Evolutionary conservation across 2,888 invertebrate genomes (phyloP).

Genomic region (Rhamnusium bicolor): DNA sequence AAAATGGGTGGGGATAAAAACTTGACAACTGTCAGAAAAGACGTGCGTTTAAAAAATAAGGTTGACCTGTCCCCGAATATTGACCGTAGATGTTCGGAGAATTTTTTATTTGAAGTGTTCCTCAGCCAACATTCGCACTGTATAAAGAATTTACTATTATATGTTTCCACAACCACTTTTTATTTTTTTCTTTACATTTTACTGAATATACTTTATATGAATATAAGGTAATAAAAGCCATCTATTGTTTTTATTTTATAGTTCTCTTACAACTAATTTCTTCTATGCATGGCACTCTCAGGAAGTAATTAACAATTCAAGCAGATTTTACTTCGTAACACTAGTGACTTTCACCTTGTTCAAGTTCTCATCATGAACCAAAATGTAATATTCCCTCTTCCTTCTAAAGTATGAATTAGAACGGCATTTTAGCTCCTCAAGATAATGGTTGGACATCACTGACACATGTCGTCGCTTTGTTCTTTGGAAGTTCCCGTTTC

Average conservation of each 20-base stretch:
- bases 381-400: constrained; percentile 14
- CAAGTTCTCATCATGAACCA: constrained; percentile 11
- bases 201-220: neutral
- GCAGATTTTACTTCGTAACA: neutral
- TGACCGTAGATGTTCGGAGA: no score
- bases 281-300: neutral
- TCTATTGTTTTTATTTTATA: neutral
- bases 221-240: neutral
- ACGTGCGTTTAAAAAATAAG: no score
- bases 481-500: constrained; percentile 21
- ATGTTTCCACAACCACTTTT: neutral
- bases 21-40: no score
- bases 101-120: no score
- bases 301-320: constrained; percentile 14
- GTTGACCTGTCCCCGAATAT: no score
- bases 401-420: constrained; percentile 24
- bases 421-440: constrained; percentile 23
- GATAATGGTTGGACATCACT: constrained; percentile 32
- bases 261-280: neutral
- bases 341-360: neutral
- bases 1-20: no score
- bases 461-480: constrained; percentile 33
- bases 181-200: neutral
- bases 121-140: no score
- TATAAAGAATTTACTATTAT: no score